phyloP scores from a whole-genome alignment of 2,113 vertebrate genomes.

The Tympanuchus pallidicinctus region DNA sequence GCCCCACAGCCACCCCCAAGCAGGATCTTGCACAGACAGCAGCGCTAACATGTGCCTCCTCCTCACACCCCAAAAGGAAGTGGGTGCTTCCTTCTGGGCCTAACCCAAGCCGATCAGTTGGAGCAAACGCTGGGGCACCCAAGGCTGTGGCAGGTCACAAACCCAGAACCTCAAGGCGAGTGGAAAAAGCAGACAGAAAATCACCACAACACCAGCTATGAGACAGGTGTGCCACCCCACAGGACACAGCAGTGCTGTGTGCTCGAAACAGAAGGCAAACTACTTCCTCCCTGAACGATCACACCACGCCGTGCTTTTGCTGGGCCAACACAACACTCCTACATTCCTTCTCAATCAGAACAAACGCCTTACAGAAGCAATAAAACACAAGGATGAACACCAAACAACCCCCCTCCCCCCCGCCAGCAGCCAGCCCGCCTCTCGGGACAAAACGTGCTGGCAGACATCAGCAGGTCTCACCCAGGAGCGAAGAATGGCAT shows the following conservation, averaged over 20 bases:
- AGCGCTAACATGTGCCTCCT: neutral
- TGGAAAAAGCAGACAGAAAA: neutral
- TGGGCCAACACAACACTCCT: neutral
- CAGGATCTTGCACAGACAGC: neutral
- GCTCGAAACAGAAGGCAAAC: neutral
- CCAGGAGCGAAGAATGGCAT: rapidly evolving
- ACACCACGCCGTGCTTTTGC: neutral
- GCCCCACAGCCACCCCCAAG: neutral
- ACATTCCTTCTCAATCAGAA: rapidly evolving
- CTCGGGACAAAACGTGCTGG: rapidly evolving
- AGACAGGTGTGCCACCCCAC: neutral
- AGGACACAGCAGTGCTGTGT: neutral
- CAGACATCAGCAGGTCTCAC: rapidly evolving
- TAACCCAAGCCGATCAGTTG: neutral
- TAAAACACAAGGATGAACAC: neutral
- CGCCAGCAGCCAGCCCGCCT: rapidly evolving
- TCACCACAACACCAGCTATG: rapidly evolving
- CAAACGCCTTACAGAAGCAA: neutral
- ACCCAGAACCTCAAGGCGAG: neutral
- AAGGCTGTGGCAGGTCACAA: neutral
- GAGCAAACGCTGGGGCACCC: neutral
- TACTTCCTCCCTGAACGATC: neutral
- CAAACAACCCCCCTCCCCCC: neutral
- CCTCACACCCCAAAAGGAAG: neutral
- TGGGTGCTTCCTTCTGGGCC: neutral